phyloP scores from a whole-genome alignment of 2,797 vertebrate genomes.

The Poliocrania exsul region DNA sequence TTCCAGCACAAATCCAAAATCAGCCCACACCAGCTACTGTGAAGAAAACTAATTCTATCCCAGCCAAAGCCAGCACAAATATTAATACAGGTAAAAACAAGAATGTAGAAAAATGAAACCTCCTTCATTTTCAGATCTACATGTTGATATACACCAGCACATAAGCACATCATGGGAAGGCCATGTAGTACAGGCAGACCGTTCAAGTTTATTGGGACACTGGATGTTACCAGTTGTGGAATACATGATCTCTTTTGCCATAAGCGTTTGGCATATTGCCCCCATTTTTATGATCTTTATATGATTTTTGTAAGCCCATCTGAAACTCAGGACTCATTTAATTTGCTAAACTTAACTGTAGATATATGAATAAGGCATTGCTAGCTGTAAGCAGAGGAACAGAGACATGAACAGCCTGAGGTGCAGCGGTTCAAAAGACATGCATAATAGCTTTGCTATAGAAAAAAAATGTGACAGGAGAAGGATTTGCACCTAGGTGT shows the following conservation, averaged over 20 bases:
- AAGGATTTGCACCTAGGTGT: background rate
- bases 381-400: background rate
- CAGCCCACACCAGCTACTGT: background rate
- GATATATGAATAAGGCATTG: background rate
- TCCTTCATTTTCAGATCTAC: background rate
- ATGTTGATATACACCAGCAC: background rate
- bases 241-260: background rate
- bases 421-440: background rate
- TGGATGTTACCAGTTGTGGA: no score
- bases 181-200: accelerated
- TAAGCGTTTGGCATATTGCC: accelerated
- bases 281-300: background rate
- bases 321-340: background rate
- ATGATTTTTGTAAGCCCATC: background rate
- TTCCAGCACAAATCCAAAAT: background rate
- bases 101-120: background rate
- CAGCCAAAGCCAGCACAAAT: background rate
- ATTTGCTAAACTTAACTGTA: background rate
- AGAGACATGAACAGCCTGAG: background rate
- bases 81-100: background rate
- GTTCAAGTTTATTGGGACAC: background rate
- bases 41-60: background rate
- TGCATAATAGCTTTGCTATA: background rate
- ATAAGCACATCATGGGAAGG: background rate
- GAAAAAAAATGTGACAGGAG: background rate